Base-by-base conservation (phyloP, 2,113 vertebrate species). In the Lontra canadensis region DNA sequence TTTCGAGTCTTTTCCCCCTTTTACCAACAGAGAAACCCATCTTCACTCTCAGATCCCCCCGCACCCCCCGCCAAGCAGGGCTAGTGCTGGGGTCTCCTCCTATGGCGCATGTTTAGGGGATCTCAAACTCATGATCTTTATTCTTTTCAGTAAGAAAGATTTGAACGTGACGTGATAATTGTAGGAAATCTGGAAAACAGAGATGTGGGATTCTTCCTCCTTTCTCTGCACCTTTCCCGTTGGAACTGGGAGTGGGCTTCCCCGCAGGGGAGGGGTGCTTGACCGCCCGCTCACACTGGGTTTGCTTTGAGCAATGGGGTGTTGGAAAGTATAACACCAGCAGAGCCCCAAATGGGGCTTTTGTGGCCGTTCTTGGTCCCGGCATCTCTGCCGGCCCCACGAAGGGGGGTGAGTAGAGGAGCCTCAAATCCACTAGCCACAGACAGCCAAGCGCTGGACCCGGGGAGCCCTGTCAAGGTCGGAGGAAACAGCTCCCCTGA, bases 181-280 rank as follows among this genome's bases (percentile, higher is more conserved):
- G 42, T 49, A 67, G 47, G 31, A 90, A 10, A 36, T 65, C 44
- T 59, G 29, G 12, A 25, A 52, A n/a, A 29, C 3, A 20, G 18
- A 52, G 26, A 4, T 7, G 3, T 3, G 18, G 15, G 29, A 44
- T 20, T 44, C 21, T 34, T 36, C 34, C 52, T 20, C 6, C 26
- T 23, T 61, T 10, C n/a, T 34, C 23, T 21, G 12, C 0, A 13
- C 18, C 6, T 20, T 34, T 26, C 25, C 12, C 36, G 9, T 39
- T 47, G 34, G 7, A 29, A 34, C 8, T 34, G 55, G 44, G 44
- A 39, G 44, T 1, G 12, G 2, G 13, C 34, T 61, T 74, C 34
- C 25, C 0, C 3, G 6, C 2, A 1, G 12, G 11, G 47, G 21
- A 34, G 15, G 34, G 39, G 1, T 6, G 5, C 21, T 25, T 2